Conservation (phyloP, 2,888 invertebrate genomes). For the Galerucella nymphaeae region DNA sequence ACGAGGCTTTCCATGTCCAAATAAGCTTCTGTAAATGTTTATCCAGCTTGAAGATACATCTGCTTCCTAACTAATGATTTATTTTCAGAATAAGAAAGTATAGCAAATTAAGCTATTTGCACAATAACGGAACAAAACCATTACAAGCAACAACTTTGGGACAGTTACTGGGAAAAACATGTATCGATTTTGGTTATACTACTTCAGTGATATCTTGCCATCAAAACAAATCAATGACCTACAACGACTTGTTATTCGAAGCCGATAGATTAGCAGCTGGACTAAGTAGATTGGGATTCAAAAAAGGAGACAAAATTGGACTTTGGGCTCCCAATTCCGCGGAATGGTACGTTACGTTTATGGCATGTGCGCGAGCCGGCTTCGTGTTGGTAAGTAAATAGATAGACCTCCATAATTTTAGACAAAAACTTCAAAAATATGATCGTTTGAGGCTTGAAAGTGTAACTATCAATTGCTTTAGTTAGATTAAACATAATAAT, state of each 20-base stretch:
- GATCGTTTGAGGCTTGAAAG: too few species aligned
- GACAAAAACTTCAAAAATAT: too few species aligned
- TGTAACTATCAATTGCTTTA: too few species aligned
- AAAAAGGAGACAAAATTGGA: constrained; percentile 79
- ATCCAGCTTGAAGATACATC: too few species aligned
- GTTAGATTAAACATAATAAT: too few species aligned
- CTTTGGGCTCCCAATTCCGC: constrained; percentile 83
- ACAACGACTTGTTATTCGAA: constrained; percentile 65
- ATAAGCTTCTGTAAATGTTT: too few species aligned
- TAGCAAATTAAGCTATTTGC: constrained; percentile 66
- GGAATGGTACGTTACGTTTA: constrained; percentile 80
- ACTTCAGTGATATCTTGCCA: constrained; percentile 70
- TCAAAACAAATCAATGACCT: constrained; percentile 69
- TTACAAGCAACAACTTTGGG: constrained; percentile 70
- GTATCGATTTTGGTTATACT: constrained; percentile 67
- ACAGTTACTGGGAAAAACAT: constrained; percentile 68
- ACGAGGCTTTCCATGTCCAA: too few species aligned
- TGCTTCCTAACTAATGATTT: not conserved
- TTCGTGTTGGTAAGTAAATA: constrained; percentile 71
- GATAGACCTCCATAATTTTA: too few species aligned
- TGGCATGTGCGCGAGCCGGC: constrained; percentile 79
- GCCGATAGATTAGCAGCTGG: constrained; percentile 79
- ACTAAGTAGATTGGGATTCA: constrained; percentile 73
- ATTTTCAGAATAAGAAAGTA: constrained; percentile 34
- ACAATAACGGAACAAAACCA: constrained; percentile 66